Conservation (phyloP, 1,140 invertebrate species). For the Anadara kagoshimensis region DNA sequence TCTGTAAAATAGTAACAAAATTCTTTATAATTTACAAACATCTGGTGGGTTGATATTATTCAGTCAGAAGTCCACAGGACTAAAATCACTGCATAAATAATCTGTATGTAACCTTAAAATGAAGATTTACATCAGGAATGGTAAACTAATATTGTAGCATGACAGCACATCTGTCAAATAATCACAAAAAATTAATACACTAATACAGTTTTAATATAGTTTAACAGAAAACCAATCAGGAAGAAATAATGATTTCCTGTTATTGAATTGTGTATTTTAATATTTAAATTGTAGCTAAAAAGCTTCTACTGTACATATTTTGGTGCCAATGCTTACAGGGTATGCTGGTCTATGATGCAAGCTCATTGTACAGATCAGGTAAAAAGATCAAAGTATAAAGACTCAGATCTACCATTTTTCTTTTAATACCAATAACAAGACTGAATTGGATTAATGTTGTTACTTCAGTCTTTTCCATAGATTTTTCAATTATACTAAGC, state of each 20-base stretch:
- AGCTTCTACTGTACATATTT: too few relatives aligned
- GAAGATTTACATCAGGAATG: neutral
- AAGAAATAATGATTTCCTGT: neutral
- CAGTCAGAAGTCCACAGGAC: neutral
- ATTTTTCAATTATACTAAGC: too few relatives aligned
- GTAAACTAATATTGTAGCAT: neutral
- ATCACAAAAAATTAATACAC: too few relatives aligned
- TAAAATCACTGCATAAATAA: neutral
- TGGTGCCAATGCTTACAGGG: too few relatives aligned
- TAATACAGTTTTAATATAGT: neutral
- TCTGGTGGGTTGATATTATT: neutral
- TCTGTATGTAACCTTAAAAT: neutral
- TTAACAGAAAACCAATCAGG: neutral
- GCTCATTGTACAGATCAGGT: too few relatives aligned
- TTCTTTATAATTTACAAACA: neutral
- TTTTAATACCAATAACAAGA: too few relatives aligned
- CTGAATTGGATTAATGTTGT: too few relatives aligned
- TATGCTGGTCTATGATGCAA: too few relatives aligned
- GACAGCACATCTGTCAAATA: too few relatives aligned
- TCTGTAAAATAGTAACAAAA: conserved; percentile 72
- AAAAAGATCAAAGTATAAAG: too few relatives aligned
- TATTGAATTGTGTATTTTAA: neutral
- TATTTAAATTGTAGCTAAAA: neutral
- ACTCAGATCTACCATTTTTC: too few relatives aligned
- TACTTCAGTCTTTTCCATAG: too few relatives aligned